Base-by-base conservation (phyloP, 2,888 invertebrate genomes). In the Lasioglossum zephyrum region DNA sequence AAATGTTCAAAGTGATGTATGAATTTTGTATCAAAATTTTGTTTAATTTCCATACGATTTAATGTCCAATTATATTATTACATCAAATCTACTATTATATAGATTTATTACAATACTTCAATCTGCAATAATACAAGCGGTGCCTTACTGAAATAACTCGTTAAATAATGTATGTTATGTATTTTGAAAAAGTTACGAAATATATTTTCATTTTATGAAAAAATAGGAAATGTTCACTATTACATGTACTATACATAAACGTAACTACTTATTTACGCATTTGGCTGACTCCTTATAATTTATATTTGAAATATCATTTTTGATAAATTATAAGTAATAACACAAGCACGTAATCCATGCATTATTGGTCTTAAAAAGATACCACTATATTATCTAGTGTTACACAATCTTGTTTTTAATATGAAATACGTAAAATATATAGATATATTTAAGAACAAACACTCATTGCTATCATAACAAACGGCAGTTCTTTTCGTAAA, bases 401-500 rank as follows among this genome's bases (percentile, higher is more conserved):
- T 78, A 84, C 76, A 60, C 73, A 81, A 57, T 69, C 57, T 57
- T 44, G 44, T 44, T 57, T 75, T 75, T 79, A 84, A 74, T 85
- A 69, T 81, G 81, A 84, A 49, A 44, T 87, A 79, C 63, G 47
- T 82, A 79, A 72, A 81, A 44, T 75, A 44, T 75, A 86, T 75
- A 86, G 60, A 86, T 69, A 79, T 87, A 44, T 84, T 86, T 76
- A 78, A 84, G 66, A 85, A 79, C 82, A 88, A 66, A 88, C 80
- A 85, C 81, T 73, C 81, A 77, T 76, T 81, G 73, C 81, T 88
- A 83, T 76, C 69, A 81, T 76, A 87, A 84, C 74, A 84, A 81
- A 88, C 77, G 88, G 86, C 88, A 88, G 87, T 87, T 84, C 36
- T 84, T 73, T 81, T 83, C 79, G 63, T 84, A 89, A 88, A 89